Evolutionary conservation across 1,140 invertebrate species (phyloP), one percentile per base, ranked within the genome.

Genomic region (Pachyrhynchus sulphureomaculatus): DNA sequence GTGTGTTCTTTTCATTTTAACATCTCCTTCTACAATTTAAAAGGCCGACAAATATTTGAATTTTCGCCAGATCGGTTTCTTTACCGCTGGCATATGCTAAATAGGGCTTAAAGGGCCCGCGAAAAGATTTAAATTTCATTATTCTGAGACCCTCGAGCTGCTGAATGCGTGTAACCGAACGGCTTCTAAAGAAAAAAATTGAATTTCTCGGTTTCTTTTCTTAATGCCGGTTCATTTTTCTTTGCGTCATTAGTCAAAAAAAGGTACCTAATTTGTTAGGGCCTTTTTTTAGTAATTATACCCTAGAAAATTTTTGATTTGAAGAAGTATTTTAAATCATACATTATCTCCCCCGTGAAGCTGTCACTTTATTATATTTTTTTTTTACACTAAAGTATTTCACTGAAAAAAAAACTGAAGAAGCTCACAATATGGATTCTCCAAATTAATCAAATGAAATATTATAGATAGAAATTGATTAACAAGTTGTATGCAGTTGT

Each of bases 11-110:
- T 52, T 52, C 57, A 49, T 61, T 61, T 61, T 32, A 65, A 53
- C 49, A 45, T 58, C 49, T 37, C 55, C 20, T 61, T 58, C 42
- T 53, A 41, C 54, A 47, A n/a, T 59, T 67, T 58, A 58, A 67
- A 62, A 67, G 44, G 62, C 62, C 62, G 66, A 61, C 62, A 65
- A 65, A 65, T 62, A 65, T 67, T 67, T 64, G 62, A 53, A 24
- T 62, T 57, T 57, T 58, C 42, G 12, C 34, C 52, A 61, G 57
- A 67, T 67, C 62, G 60, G 52, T 54, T 44, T 34, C 52, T 33
- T 54, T 52, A 64, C 32, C 49, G 51, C 65, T 58, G 48, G 53
- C 62, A 58, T 67, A 63, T 67, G 65, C 60, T 67, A 60, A 63
- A 54, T 26, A 62, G 53, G 41, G 51, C 9, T 39, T 54, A 42